Percentiles rank a stretch among this genome's conserved stretches.
Conservation (phyloP, 2,888 invertebrate species). For the Cheilosia vulpina region DNA sequence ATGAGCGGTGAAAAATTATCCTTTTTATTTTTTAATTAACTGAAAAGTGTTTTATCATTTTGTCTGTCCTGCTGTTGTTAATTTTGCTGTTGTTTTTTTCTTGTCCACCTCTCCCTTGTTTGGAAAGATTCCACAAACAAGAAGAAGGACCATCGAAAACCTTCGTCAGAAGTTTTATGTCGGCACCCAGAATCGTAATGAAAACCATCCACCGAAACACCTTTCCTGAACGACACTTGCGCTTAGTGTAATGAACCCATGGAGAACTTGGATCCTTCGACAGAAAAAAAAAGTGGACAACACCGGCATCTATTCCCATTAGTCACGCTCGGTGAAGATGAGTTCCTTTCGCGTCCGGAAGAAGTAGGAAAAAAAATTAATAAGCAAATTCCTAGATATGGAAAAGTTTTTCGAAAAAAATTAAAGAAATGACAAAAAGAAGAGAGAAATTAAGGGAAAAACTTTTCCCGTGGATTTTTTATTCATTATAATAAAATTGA, state of each 20-base stretch:
- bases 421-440: slow-evolving; percentile 52
- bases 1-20: slow-evolving; percentile 77
- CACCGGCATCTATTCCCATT: slow-evolving; percentile 76
- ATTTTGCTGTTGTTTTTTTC: slow-evolving; percentile 61
- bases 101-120: slow-evolving; percentile 45
- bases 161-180: slow-evolving; percentile 71
- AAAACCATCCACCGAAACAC: slow-evolving; percentile 75
- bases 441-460: slow-evolving; percentile 61
- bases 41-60: slow-evolving; percentile 76
- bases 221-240: slow-evolving; percentile 73
- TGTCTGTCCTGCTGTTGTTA: slow-evolving; percentile 62
- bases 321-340: slow-evolving; percentile 72
- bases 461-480: slow-evolving; percentile 67
- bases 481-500: slow-evolving; percentile 73
- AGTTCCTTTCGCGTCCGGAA: slow-evolving; percentile 55
- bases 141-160: slow-evolving; percentile 46
- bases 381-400: slow-evolving; percentile 75
- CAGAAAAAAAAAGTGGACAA: slow-evolving; percentile 66
- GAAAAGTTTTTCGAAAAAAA: slow-evolving; percentile 69
- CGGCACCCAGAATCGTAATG: slow-evolving; percentile 67
- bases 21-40: slow-evolving; percentile 78
- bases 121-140: slow-evolving; percentile 16
- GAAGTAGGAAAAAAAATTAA: slow-evolving; percentile 65
- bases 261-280: slow-evolving; percentile 49
- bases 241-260: slow-evolving; percentile 74